Evolutionary conservation across 2,888 invertebrate species (phyloP).

Genomic region (Blastobasis adustella): DNA sequence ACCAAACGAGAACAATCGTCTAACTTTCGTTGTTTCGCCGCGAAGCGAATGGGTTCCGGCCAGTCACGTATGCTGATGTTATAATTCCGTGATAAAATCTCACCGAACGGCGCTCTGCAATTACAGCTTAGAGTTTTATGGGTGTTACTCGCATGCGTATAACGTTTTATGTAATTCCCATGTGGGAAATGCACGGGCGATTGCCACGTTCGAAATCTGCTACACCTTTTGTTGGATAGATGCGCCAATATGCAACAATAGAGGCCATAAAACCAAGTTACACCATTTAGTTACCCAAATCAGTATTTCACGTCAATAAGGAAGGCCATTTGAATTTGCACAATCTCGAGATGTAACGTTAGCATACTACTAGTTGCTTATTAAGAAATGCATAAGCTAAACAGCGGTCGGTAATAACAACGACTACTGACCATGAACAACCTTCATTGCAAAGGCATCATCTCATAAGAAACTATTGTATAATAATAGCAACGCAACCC

Average conservation of each 20-base stretch:
- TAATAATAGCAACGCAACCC: constrained; percentile 6
- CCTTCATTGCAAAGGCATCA: background rate
- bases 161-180: constrained; percentile 25
- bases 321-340: too few relatives aligned
- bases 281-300: too few relatives aligned
- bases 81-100: constrained; percentile 43
- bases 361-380: too few relatives aligned
- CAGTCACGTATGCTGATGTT: constrained; percentile 27
- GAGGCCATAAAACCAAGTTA: background rate
- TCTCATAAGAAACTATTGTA: constrained; percentile 4
- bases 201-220: too few relatives aligned
- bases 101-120: constrained; percentile 20
- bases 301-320: too few relatives aligned
- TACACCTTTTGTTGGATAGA: too few relatives aligned
- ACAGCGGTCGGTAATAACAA: background rate
- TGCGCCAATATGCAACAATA: too few relatives aligned
- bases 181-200: constrained; percentile 5
- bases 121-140: constrained; percentile 27
- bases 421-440: background rate
- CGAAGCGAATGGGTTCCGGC: constrained; percentile 26
- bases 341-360: too few relatives aligned
- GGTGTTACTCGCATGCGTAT: constrained; percentile 26
- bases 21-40: constrained; percentile 25
- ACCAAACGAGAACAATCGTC: constrained; percentile 13
- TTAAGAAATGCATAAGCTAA: too few relatives aligned